Conservation (phyloP, 2,113 vertebrate species). For the Xenopus tropicalis region DNA sequence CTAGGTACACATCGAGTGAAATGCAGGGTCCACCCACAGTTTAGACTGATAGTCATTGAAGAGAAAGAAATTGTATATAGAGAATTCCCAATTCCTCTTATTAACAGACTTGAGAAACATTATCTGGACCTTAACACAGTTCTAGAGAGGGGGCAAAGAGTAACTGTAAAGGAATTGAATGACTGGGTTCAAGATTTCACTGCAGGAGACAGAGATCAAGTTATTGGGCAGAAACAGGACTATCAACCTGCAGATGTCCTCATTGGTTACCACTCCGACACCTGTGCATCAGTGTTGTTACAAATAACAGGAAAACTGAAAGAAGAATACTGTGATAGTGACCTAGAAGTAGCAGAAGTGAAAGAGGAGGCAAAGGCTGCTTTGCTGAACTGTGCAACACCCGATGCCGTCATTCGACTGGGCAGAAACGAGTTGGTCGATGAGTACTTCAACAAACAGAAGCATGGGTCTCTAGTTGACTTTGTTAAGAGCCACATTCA, state of each 20-base stretch:
- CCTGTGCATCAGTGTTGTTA: slow-evolving; percentile 84
- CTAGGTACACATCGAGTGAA: slow-evolving; percentile 95
- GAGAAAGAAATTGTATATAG: slow-evolving; percentile 87
- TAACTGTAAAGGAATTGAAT: slow-evolving; percentile 63
- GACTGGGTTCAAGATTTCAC: slow-evolving; percentile 72
- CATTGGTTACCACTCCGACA: slow-evolving; percentile 83
- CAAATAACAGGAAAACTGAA: slow-evolving; percentile 67
- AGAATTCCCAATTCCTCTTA: slow-evolving; percentile 89
- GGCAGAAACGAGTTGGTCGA: slow-evolving; percentile 53
- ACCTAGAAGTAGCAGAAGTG: slow-evolving; percentile 51
- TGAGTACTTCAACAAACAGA: slow-evolving; percentile 75
- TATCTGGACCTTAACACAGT: slow-evolving; percentile 85
- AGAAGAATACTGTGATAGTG: background rate
- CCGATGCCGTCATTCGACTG: slow-evolving; percentile 82
- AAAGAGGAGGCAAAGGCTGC: slow-evolving; percentile 63
- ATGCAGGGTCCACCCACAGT: slow-evolving; percentile 85
- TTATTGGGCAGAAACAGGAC: slow-evolving; percentile 46
- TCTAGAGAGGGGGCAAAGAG: slow-evolving; percentile 68
- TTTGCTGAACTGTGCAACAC: slow-evolving; percentile 84
- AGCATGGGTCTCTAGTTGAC: slow-evolving; percentile 75
- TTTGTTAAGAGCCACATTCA: slow-evolving; percentile 67
- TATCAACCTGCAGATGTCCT: slow-evolving; percentile 79
- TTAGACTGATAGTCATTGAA: slow-evolving; percentile 88
- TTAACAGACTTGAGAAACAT: slow-evolving; percentile 97
- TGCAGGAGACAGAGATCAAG: slow-evolving; percentile 38